Base-by-base conservation (phyloP, 2,888 invertebrate genomes). In the Xestia xanthographa region DNA sequence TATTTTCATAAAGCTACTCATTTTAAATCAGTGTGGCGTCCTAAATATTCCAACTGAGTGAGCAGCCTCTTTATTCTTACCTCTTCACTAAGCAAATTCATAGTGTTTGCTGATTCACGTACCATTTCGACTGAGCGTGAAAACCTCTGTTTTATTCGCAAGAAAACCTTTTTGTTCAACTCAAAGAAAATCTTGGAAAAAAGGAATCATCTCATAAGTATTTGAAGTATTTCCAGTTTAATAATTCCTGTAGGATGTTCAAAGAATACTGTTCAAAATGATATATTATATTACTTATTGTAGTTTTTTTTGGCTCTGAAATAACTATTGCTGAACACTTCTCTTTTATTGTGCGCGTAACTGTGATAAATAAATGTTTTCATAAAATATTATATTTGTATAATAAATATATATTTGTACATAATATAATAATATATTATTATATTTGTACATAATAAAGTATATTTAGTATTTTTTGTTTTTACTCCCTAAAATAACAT, bases 71-170 rank as follows among this genome's bases (percentile, higher is more conserved):
- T 38, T n/a, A n/a, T 38, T 1, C n/a, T n/a, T 43, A 66, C 58
- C 66, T 76, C 48, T 67, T 66, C 74, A 76, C 77, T 76, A 77
- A 75, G 50, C 75, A 83, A 83, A 81, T 79, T 73, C 78, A 80
- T 85, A 80, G 84, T 76, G 68, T 78, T 75, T 83, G 79, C 79
- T 81, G 80, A 86, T 72, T 82, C 83, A 81, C 79, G 72, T 73
- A 83, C 66, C 63, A 71, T 65, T 77, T 83, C 68, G 56, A 65
- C 63, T 50, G 67, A 79, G 67, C 76, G 70, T 75, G 66, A 77
- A 72, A 80, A 77, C 74, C 75, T 71, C 74, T 74, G 72, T 83
- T 81, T 71, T 79, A 81, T 65, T 70, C 68, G 53, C 69, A 74
- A 63, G 50, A 80, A 73, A 80, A 72, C 67, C 75, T 77, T 83